Evolutionary conservation across 2,113 vertebrate species (phyloP), one percentile per base, ranked within the genome.

Genomic region (Hippocampus guttulatus): DNA sequence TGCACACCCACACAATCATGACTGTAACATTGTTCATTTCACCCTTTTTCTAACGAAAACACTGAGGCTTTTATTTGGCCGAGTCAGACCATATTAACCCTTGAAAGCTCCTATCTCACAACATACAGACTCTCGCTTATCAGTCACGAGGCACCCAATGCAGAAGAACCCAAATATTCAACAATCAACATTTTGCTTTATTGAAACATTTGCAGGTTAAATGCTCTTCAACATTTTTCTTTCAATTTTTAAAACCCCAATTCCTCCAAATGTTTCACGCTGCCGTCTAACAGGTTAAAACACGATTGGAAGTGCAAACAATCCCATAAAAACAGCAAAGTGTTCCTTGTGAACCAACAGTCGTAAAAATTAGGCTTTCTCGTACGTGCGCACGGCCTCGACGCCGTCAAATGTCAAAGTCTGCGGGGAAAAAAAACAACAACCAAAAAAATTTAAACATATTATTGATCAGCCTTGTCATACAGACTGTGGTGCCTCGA

Each of bases 341-440:
- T 16, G 18, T 33, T 64, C 20, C 20, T 41, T n/a, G 7, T 8
- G 15, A 61, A 33, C 3, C 6, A 64, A 64, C 6, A 1, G 6
- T 45, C 2, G 5, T 23, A 16, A 16, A 38, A 45, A 16, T 80
- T 94, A 98, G 5, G 95, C 96, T 89, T 97, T 99, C 86, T 99
- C 96, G 63, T 98, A 99, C 4, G 94, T 94, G 68, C 96, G 96
- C 70, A 97, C 91, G 8, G 95, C 94, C 87, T 95, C 90, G 75
- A 95, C 90, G 41, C 95, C 95, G 62, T 94, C 94, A 81, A 93
- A 97, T 49, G 88, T 94, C 69, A 99, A 92, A 61, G 94, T 96
- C 97, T 99, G 92, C 23, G 89, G 91, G 89, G 91, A 47, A 67
- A 79, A 70, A 15, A 49, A 18, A 49, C 2, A 45, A 45, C 43